These are phyloP conservation scores for Bhutanitis thaidina DNA, from an alignment of 2,888 invertebrate genomes.

Conservation along the genomic window DNA sequence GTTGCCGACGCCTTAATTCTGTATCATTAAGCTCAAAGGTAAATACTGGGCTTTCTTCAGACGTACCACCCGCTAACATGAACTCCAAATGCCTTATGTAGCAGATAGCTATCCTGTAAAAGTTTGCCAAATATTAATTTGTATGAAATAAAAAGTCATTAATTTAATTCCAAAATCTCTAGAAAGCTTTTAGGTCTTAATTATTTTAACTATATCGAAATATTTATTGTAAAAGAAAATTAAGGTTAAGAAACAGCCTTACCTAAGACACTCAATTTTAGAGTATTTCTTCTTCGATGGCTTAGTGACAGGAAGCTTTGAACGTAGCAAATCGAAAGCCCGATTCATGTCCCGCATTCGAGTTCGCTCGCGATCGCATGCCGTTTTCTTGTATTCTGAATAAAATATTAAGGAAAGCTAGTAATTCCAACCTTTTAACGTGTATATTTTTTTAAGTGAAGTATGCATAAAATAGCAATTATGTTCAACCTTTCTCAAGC, in stretches of 20 bases:
- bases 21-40: slow-evolving; percentile 53
- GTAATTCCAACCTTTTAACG: no score
- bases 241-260: slow-evolving; percentile 22
- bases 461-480: no score
- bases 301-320: slow-evolving; percentile 87
- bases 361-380: slow-evolving; percentile 90
- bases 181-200: no score
- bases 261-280: slow-evolving; percentile 91
- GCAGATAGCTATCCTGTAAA: slow-evolving; percentile 84
- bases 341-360: slow-evolving; percentile 93
- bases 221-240: no score
- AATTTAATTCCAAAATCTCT: no score
- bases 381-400: slow-evolving; percentile 90
- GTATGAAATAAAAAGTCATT: no score
- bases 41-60: slow-evolving; percentile 56
- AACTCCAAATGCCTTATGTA: slow-evolving; percentile 87
- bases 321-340: slow-evolving; percentile 87
- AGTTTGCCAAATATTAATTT: no score
- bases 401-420: slow-evolving; percentile 21
- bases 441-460: no score
- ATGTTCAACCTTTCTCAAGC: slow-evolving; percentile 76
- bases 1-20: slow-evolving; percentile 46
- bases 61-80: slow-evolving; percentile 66
- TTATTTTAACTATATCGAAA: no score
- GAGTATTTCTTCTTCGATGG: slow-evolving; percentile 92